phyloP scores from a whole-genome alignment of 2,888 invertebrate genomes.

The Scaptomyza tumidula region DNA sequence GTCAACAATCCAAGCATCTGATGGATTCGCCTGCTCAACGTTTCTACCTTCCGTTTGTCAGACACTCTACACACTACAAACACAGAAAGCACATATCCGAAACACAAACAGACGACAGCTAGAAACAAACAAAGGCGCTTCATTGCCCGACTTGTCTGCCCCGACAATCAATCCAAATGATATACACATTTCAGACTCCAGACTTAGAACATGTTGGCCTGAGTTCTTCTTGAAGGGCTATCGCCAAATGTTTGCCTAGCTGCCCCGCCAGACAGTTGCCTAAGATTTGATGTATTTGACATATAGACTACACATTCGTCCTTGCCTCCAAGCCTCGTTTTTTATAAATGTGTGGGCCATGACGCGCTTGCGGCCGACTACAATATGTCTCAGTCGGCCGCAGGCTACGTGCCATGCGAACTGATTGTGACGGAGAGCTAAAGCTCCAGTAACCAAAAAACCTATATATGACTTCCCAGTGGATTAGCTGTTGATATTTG shows the following conservation, averaged over 20 bases:
- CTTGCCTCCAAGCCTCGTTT: conserved; percentile 50
- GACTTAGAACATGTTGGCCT: conserved; percentile 41
- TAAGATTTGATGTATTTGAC: conserved; percentile 76
- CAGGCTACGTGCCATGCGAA: conserved; percentile 37
- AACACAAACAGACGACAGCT: conserved; percentile 26
- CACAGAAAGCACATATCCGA: conserved; percentile 31
- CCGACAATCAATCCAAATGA: conserved; percentile 77
- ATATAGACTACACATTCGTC: conserved; percentile 61
- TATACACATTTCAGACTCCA: conserved; percentile 70
- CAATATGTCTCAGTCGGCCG: conserved; percentile 73
- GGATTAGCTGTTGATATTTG: conserved; percentile 63
- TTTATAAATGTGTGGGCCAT: conserved; percentile 29
- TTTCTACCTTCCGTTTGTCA: conserved; percentile 55
- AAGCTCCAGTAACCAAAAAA: conserved; percentile 9
- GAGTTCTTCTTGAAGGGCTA: conserved; percentile 36
- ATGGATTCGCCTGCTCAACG: conserved; percentile 39
- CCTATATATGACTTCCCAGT: conserved; percentile 29
- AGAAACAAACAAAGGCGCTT: conserved; percentile 65
- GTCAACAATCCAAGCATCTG: conserved; percentile 60
- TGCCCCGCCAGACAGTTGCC: conserved; percentile 31
- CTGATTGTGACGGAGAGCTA: conserved; percentile 19
- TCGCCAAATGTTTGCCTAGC: conserved; percentile 62
- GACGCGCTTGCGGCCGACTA: conserved; percentile 42
- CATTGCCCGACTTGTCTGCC: conserved; percentile 38
- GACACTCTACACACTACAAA: conserved; percentile 39